Percentiles rank a stretch among this genome's conserved stretches.
Evolutionary conservation across 2,797 vertebrate genomes (phyloP).

Genomic region (Falco rusticolus): DNA sequence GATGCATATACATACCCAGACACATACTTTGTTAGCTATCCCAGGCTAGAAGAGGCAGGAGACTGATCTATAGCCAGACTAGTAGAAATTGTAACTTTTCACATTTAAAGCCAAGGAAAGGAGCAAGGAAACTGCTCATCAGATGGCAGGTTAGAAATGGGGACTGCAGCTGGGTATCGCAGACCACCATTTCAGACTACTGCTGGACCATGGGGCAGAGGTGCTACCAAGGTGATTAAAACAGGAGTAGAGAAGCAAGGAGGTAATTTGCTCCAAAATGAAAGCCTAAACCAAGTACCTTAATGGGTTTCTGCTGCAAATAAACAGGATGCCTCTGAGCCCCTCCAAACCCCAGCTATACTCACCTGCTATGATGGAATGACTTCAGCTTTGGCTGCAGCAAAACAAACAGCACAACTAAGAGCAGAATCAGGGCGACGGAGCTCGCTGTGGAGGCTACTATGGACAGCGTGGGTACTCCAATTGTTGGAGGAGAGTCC

Average conservation of each 20-base stretch:
- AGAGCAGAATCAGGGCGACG: slow-evolving; percentile 90
- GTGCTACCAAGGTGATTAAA: not conserved
- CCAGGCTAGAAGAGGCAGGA: not conserved
- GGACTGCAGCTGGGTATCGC: not conserved
- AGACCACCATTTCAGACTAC: not conserved
- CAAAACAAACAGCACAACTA: slow-evolving; percentile 93
- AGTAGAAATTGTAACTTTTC: not conserved
- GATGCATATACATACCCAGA: not conserved
- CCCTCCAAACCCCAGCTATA: not conserved
- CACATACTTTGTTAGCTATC: not conserved
- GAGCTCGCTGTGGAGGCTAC: slow-evolving; percentile 95
- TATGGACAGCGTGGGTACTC: slow-evolving; percentile 91
- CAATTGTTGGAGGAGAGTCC: slow-evolving; percentile 82
- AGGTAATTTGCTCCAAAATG: not conserved
- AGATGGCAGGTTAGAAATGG: not conserved
- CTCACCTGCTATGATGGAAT: slow-evolving; percentile 93
- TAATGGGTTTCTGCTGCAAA: not conserved
- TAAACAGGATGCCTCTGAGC: not conserved
- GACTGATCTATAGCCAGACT: not conserved
- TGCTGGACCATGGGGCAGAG: not conserved
- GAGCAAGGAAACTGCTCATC: not conserved
- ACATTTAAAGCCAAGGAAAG: not conserved
- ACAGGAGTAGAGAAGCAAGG: not conserved
- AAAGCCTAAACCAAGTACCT: not conserved
- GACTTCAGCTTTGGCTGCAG: slow-evolving; percentile 96